Conservation (phyloP, 2,888 invertebrate species). For the Phragmatobia fuliginosa region DNA sequence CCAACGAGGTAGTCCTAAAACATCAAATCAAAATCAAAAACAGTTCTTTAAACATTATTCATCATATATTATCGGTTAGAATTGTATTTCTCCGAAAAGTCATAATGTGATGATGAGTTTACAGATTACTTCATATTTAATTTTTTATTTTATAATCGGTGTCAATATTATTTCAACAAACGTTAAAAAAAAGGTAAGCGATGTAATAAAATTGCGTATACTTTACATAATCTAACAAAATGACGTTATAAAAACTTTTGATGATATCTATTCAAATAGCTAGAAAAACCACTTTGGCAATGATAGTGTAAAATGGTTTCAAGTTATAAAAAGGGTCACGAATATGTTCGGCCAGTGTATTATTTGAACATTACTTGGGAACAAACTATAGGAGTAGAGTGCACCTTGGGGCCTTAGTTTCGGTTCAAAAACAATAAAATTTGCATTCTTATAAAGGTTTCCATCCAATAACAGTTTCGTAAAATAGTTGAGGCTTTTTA, state of each 20-base stretch:
- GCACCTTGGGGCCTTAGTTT: conserved; percentile 60
- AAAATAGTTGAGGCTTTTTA: conserved; percentile 41
- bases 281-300: conserved; percentile 22
- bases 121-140: no score
- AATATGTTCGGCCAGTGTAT: conserved; percentile 29
- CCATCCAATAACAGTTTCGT: conserved; percentile 59
- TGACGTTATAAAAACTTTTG: neutral
- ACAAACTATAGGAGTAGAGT: conserved; percentile 52
- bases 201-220: no score
- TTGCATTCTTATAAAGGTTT: conserved; percentile 69
- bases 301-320: conserved; percentile 14
- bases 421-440: conserved; percentile 65
- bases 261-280: conserved; percentile 16
- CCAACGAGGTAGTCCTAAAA: no score
- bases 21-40: no score
- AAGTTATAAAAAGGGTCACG: conserved; percentile 29
- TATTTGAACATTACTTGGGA: conserved; percentile 47
- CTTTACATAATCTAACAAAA: neutral
- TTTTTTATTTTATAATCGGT: no score
- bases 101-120: no score
- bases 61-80: no score
- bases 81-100: no score
- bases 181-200: no score
- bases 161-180: no score
- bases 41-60: no score